Base-by-base conservation (phyloP, 2,888 invertebrate genomes). In the Tetragonula carbonaria region DNA sequence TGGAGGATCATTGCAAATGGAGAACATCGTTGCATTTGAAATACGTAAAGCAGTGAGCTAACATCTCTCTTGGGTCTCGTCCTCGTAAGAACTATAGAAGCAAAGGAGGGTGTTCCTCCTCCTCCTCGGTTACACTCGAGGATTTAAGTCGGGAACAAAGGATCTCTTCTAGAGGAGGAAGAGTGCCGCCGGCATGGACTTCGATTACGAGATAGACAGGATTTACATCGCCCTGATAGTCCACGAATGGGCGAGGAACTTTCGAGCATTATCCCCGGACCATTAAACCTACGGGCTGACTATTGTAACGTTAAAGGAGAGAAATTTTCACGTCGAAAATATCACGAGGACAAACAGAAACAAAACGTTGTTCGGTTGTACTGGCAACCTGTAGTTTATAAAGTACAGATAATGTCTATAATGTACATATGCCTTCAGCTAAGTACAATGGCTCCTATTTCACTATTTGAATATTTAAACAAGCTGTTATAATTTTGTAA, bases 121-220 rank as follows among this genome's bases (percentile, higher is more conserved):
- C 38, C 45, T 45, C 8, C 91, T 88, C 86, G 86, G 90, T 91
- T 91, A 91, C 89, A 90, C 86, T 89, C 82, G 80, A 90, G 86
- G 88, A 89, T 88, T 91, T 89, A 89, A 90, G 89, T 88, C 87
- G 77, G 80, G 90, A 88, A 90, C 89, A 91, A 91, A 91, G 90
- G 86, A 90, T 88, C 87, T 87, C 88, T 78, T 87, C 84, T 71
- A 73, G 65, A 72, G 62, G 70, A 66, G 38, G 45, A 75, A 4
- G 53, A 74, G 76, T 55, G 84, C 78, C 84, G 82, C 80, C 78
- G 86, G 86, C 86, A 74, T 85, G 88, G 90, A 90, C 88, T 90
- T 87, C 90, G 88, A 90, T 90, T 88, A 90, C 83, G 85, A 90
- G 89, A 90, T 88, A 90, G 88, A 86, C 85, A 80, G 88, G 86